Conservation (phyloP, 1,140 invertebrate species). For the Anoplolepis gracilipes region DNA sequence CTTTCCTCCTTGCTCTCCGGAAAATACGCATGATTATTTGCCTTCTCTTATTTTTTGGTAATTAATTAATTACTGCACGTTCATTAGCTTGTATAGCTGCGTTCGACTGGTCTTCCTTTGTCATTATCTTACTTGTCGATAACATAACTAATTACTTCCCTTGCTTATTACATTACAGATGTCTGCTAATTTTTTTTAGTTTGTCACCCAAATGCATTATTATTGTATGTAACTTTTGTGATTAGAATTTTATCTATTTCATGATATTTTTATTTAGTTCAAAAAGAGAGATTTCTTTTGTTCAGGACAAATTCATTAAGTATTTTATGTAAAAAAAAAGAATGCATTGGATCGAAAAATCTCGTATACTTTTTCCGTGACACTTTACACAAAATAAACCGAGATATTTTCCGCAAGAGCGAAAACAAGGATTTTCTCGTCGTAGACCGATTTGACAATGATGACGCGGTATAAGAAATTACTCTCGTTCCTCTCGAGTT, state of each 20-base stretch:
- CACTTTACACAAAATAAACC: background rate
- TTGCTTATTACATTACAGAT: background rate
- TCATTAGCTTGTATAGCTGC: background rate
- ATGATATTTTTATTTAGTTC: background rate
- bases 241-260: background rate
- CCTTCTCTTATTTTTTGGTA: background rate
- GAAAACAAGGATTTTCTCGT: slow-evolving; percentile 62
- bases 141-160: background rate
- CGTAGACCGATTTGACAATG: slow-evolving; percentile 36
- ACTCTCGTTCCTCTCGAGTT: slow-evolving; percentile 72
- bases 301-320: background rate
- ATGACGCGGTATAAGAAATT: slow-evolving; percentile 64
- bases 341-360: slow-evolving; percentile 7
- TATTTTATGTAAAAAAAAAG: background rate
- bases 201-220: background rate
- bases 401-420: slow-evolving; percentile 56
- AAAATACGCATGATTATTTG: slow-evolving; percentile 10
- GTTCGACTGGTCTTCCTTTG: background rate
- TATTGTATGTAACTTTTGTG: background rate
- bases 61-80: background rate
- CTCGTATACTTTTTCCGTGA: background rate
- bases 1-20: background rate
- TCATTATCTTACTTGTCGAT: background rate
- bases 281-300: background rate
- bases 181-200: background rate